These are phyloP conservation scores for Halocynthia roretzi DNA, from an alignment of 23 tunicate species.

Conservation along the genomic window DNA sequence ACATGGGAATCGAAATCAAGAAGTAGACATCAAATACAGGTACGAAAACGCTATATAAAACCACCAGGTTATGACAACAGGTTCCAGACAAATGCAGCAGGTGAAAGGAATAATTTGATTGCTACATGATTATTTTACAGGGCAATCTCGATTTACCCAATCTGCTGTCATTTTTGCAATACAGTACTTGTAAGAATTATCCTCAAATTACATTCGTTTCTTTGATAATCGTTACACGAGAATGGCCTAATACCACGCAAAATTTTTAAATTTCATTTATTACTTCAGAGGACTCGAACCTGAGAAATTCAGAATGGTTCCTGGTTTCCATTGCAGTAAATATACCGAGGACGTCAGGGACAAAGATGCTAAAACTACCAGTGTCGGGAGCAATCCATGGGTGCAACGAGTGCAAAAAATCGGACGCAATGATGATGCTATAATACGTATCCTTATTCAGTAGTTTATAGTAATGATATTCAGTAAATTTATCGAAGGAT, in stretches of 20 bases:
- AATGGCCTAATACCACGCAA: too few species aligned
- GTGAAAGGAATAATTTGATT: too few species aligned
- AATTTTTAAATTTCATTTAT: not conserved
- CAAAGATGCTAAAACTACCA: slow-evolving; percentile 9
- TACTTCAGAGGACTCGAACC: slow-evolving; percentile 31
- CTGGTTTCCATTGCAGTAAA: slow-evolving; percentile 17
- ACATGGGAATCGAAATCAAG: too few species aligned
- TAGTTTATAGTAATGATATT: not conserved
- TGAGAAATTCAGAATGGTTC: not conserved
- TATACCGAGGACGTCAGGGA: slow-evolving; percentile 30
- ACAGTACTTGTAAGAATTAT: not conserved
- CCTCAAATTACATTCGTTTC: not conserved
- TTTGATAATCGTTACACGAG: not conserved
- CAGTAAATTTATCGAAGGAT: not conserved
- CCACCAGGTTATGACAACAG: too few species aligned
- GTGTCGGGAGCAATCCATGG: slow-evolving; percentile 58
- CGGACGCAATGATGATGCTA: slow-evolving; percentile 1
- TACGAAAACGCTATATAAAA: too few species aligned
- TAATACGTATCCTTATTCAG: slow-evolving; percentile 23
- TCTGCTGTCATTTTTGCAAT: not conserved
- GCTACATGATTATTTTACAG: too few species aligned
- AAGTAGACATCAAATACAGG: too few species aligned
- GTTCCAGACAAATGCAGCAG: too few species aligned
- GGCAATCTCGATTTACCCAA: too few species aligned
- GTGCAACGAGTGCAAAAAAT: slow-evolving; percentile 30